Base-by-base conservation (phyloP, 2,797 vertebrate species). In the Allobates femoralis region DNA sequence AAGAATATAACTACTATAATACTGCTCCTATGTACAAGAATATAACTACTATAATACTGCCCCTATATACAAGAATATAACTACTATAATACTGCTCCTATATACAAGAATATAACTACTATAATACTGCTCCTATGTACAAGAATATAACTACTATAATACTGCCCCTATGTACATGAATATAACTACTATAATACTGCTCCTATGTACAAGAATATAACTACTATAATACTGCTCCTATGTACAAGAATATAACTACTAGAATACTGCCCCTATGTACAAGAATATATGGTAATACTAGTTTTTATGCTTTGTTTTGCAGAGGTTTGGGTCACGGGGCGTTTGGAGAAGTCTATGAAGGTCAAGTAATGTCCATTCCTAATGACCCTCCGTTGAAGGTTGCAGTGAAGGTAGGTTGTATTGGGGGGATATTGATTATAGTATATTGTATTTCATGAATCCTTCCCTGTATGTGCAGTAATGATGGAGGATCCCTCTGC, bases 271-370 rank as follows among this genome's bases (percentile, higher is more conserved):
- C n/a, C n/a, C n/a, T n/a, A n/a, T n/a, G n/a, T n/a, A n/a, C n/a
- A n/a, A n/a, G n/a, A n/a, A n/a, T n/a, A n/a, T n/a, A n/a, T 64
- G 28, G n/a, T 64, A 64, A 64, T 46, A 46, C 41, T 46, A 3
- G 41, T 46, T 46, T n/a, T n/a, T n/a, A n/a, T n/a, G n/a, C n/a
- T n/a, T n/a, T 60, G 10, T 91, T 92, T 92, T 88, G 60, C 92
- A 99, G 98, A 94, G 98, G 97, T 89, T 94, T 99, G 90, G 98
- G 98, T 85, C 98, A 99, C 12, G 98, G 98, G 21, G 98, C 98
- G 0, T 99, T 99, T 85, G 98, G 98, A 87, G 98, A 99, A 90
- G 98, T 99, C 73, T 99, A 99, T 89, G 98, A 99, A 94, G 98
- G 98, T 62, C 95, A 98, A 91, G 98, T 98, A 30, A 93, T 97